phyloP scores from a whole-genome alignment of 2,113 vertebrate species.

The Microtus pennsylvanicus region DNA sequence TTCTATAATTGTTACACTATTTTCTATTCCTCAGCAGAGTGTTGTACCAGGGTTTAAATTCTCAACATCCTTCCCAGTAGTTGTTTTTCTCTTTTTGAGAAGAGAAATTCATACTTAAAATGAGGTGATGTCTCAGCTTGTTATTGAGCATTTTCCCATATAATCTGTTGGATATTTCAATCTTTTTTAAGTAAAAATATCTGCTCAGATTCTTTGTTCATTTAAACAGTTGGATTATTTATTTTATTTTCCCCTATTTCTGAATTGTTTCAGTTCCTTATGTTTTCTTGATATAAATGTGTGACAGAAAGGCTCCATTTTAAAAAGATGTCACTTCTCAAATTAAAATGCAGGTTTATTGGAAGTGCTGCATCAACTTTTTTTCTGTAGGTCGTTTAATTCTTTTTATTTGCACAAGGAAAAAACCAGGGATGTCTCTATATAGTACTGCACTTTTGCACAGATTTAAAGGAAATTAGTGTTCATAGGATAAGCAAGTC shows the following conservation, averaged over 20 bases:
- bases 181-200: neutral
- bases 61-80: neutral
- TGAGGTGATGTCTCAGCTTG: neutral
- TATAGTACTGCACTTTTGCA: neutral
- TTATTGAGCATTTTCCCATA: neutral
- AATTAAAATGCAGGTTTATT: constrained; percentile 50
- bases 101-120: neutral
- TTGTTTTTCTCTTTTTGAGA: neutral
- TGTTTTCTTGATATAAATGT: neutral
- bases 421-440: too few species aligned
- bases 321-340: neutral
- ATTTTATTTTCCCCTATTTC: neutral
- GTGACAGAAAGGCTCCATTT: neutral
- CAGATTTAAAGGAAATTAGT: constrained; percentile 8
- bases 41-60: neutral
- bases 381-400: neutral
- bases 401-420: constrained; percentile 14
- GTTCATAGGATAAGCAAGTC: neutral
- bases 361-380: neutral
- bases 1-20: neutral
- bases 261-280: constrained; percentile 1
- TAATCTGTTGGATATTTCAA: neutral
- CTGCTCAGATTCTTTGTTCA: neutral
- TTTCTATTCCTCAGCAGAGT: neutral
- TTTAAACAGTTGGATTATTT: neutral